Base-by-base conservation (phyloP, 2,113 vertebrate species). In the Thunnus maccoyii region DNA sequence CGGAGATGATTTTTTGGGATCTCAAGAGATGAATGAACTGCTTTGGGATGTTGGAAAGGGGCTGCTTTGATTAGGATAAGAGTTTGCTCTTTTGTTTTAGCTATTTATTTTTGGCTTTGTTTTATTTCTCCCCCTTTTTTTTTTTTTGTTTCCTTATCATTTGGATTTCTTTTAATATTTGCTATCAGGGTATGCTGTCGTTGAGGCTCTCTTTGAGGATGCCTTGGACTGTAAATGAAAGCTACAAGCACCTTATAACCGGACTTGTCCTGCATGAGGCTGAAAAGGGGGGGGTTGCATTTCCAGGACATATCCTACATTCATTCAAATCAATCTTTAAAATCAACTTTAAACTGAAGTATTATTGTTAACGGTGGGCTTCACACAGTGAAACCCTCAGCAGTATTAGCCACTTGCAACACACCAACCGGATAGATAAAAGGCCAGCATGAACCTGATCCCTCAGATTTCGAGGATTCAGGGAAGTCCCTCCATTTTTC, bases 171-270 rank as follows among this genome's bases (percentile, higher is more conserved):
- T 92, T 92, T 70, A 22, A 87, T 86, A 77, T 84, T 90, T 93
- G 81, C 91, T 93, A 86, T 95, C 91, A 93, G 92, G 93, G 91
- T 94, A 94, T 90, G 90, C 78, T 89, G 91, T 94, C 82, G 36
- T 90, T 88, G 57, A 86, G 85, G 87, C 86, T 87, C 83, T 86
- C 85, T 88, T 78, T 51, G 76, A 86, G 90, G 83, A 83, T 32
- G 85, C 86, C 90, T 86, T 85, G 80, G 89, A 95, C 93, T 94
- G 92, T 93, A 94, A 90, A 90, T 89, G 86, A 92, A 93, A 90
- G 89, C 92, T 93, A 90, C 77, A 91, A 91, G 95, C 94, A 96
- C 95, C 94, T 96, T 96, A 95, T 93, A 72, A 83, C 82, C 61
- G 76, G 91, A 89, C 84, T 82, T 66, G 80, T 90, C 84, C 80